phyloP scores from a whole-genome alignment of 2,888 invertebrate species.

The Oasisia sp. region DNA sequence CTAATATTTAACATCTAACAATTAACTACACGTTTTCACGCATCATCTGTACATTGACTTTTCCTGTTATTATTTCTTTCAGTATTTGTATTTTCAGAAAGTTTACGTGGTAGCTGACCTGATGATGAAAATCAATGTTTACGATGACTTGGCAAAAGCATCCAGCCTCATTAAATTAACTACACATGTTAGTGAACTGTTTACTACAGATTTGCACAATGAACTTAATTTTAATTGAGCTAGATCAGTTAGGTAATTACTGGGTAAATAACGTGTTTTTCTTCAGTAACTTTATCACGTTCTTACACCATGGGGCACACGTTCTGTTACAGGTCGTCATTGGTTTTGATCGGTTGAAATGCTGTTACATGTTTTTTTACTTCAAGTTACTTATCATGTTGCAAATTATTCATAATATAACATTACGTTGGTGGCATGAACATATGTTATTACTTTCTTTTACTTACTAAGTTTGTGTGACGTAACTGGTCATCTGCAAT shows the following conservation, averaged over 20 bases:
- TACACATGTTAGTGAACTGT: too few species aligned
- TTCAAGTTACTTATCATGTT: background rate
- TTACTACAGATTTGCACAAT: too few species aligned
- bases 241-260: background rate
- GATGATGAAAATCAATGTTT: too few species aligned
- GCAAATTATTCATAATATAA: background rate
- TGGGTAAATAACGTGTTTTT: background rate
- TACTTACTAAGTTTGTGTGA: background rate
- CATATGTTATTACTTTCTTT: background rate
- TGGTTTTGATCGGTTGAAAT: background rate
- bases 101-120: too few species aligned
- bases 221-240: background rate
- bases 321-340: background rate
- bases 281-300: background rate
- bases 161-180: too few species aligned
- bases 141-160: too few species aligned
- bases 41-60: too few species aligned
- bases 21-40: too few species aligned
- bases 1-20: too few species aligned
- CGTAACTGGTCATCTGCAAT: background rate
- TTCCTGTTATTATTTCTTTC: too few species aligned
- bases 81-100: too few species aligned
- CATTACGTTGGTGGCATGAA: background rate
- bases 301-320: background rate
- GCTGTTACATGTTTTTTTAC: background rate